A percentile compares a stretch with the other conserved stretches of the same genome.
These are phyloP conservation scores for Machimus atricapillus DNA, from an alignment of 2,888 invertebrate species.

Conservation along the genomic window DNA sequence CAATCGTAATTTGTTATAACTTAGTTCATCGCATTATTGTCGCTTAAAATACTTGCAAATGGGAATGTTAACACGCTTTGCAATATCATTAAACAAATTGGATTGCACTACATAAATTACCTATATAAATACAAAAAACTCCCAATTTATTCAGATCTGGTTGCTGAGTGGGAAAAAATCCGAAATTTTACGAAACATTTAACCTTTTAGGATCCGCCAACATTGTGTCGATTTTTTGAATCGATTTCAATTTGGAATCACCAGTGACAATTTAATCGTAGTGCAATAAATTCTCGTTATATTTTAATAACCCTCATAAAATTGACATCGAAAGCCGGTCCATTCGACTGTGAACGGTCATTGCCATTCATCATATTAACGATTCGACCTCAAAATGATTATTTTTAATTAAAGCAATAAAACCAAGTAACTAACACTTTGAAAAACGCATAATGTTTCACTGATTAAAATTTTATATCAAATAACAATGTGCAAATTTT, in stretches of 20 bases:
- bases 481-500: background rate
- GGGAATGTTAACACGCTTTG: background rate
- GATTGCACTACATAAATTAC: background rate
- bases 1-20: background rate
- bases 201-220: background rate
- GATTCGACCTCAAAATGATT: background rate
- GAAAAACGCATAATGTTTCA: background rate
- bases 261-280: conserved; percentile 4
- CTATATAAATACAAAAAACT: background rate
- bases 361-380: conserved; percentile 8
- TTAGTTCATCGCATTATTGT: background rate
- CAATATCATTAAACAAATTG: background rate
- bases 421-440: conserved; percentile 17
- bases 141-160: background rate
- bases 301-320: conserved; percentile 26
- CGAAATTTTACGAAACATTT: background rate
- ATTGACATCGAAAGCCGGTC: background rate
- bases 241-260: conserved; percentile 11
- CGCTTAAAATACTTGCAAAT: background rate
- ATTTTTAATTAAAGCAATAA: conserved; percentile 36
- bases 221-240: background rate
- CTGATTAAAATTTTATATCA: conserved; percentile 15
- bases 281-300: conserved; percentile 19
- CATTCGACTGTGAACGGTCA: background rate
- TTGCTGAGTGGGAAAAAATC: background rate